phyloP scores from a whole-genome alignment of 2,888 invertebrate genomes.

The Drosophila tanythrix region DNA sequence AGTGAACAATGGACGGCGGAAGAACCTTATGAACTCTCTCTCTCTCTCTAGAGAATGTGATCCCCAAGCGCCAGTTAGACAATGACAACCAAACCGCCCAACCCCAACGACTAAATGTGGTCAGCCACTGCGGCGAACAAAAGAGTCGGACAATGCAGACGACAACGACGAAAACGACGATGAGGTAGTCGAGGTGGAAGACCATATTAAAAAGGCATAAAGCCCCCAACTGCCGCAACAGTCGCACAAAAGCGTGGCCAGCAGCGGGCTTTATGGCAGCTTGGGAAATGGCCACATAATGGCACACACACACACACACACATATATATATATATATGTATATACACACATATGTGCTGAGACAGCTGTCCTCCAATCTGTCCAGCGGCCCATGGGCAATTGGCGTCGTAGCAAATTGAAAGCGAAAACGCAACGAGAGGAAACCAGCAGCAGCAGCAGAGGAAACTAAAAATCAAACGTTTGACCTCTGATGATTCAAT shows the following conservation, averaged over 20 bases:
- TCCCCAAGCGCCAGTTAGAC: constrained; percentile 56
- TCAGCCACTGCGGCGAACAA: constrained; percentile 74
- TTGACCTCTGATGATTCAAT: constrained; percentile 77
- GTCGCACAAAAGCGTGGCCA: constrained; percentile 61
- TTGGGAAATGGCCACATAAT: constrained; percentile 75
- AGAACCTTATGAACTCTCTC: constrained; percentile 75
- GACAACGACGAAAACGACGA: constrained; percentile 30
- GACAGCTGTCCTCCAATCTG: constrained; percentile 47
- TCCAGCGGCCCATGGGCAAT: constrained; percentile 61
- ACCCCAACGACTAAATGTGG: constrained; percentile 73
- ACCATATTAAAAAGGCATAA: constrained; percentile 64
- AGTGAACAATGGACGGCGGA: constrained; percentile 75
- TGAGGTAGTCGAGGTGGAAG: constrained; percentile 66
- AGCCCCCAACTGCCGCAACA: constrained; percentile 46
- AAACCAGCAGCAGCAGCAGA: constrained; percentile 38
- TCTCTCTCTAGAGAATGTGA: constrained; percentile 58
- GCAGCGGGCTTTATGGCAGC: constrained; percentile 53
- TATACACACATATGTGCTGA: constrained; percentile 16
- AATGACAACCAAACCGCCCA: constrained; percentile 28
- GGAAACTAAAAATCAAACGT: constrained; percentile 61
- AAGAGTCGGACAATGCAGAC: constrained; percentile 60
- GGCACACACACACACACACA: constrained; percentile 36
- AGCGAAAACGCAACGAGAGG: constrained; percentile 64
- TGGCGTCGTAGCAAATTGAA: constrained; percentile 73
- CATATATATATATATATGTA: neutral